These are phyloP conservation scores for Oreocharis arfaki DNA, from an alignment of 2,113 vertebrate species.

Conservation along the genomic window DNA sequence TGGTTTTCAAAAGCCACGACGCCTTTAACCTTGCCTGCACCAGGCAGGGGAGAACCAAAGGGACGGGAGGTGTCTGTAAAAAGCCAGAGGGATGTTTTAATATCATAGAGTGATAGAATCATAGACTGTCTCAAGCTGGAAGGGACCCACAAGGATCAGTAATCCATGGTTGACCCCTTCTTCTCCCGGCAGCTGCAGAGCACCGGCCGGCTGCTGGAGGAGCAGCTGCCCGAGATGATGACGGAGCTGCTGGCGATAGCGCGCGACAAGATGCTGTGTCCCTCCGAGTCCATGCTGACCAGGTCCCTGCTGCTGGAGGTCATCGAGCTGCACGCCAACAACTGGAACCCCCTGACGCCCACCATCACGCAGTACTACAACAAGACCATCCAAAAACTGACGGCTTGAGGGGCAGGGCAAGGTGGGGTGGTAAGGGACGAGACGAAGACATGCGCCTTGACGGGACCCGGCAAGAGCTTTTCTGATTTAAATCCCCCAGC, in stretches of 20 bases:
- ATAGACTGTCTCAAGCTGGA: background rate
- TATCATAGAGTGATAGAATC: background rate
- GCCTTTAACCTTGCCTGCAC: background rate
- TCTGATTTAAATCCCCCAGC: background rate
- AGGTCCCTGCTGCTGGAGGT: constrained; percentile 97
- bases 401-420: constrained; percentile 74
- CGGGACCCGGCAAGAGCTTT: background rate
- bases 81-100: fast-evolving
- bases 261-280: constrained; percentile 97
- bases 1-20: background rate
- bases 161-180: background rate
- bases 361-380: constrained; percentile 98
- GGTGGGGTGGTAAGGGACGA: constrained; percentile 30
- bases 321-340: constrained; percentile 96
- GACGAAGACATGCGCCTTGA: constrained; percentile 29
- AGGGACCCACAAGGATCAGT: background rate
- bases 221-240: constrained; percentile 98
- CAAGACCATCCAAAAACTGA: constrained; percentile 98
- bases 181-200: constrained; percentile 86
- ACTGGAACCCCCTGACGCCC: constrained; percentile 92
- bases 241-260: constrained; percentile 87
- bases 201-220: constrained; percentile 90
- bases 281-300: constrained; percentile 91
- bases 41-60: background rate
- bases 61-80: background rate